Evolutionary conservation across 2,888 invertebrate species (phyloP).

Genomic region (Fissipunctia ypsillon): DNA sequence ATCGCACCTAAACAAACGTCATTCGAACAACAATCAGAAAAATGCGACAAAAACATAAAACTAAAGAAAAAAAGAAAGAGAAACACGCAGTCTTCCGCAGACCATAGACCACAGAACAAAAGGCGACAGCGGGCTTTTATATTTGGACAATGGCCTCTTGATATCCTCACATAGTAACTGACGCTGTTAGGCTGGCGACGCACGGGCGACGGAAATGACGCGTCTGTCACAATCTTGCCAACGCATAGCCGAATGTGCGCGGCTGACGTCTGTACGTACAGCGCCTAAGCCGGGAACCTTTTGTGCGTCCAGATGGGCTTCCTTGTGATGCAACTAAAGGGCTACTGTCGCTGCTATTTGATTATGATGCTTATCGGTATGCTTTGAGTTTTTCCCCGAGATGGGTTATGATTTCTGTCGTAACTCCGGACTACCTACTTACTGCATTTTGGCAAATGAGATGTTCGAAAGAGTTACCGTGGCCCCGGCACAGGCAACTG

Average conservation of each 20-base stretch:
- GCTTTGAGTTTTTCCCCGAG: not conserved
- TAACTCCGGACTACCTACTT: not conserved
- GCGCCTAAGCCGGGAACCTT: conserved; percentile 23
- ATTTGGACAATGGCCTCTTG: conserved; percentile 79
- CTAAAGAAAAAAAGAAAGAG: conserved; percentile 52
- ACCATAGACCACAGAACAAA: conserved; percentile 71
- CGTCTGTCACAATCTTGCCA: conserved; percentile 78
- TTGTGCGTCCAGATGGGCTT: conserved; percentile 25
- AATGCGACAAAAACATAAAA: conserved; percentile 42
- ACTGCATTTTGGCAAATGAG: too few relatives aligned
- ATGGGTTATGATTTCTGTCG: not conserved
- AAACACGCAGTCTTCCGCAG: conserved; percentile 66
- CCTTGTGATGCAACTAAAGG: conserved; percentile 23
- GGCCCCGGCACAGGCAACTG: too few relatives aligned
- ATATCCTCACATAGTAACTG: conserved; percentile 75
- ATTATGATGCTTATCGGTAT: not conserved
- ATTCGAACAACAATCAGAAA: conserved; percentile 30
- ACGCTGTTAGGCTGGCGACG: conserved; percentile 72
- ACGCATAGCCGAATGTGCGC: conserved; percentile 59
- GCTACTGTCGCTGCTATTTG: not conserved
- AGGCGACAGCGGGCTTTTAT: conserved; percentile 74
- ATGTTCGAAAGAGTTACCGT: too few relatives aligned
- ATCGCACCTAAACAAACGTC: conserved; percentile 30
- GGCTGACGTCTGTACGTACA: conserved; percentile 37
- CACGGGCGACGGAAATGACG: conserved; percentile 80